Evolutionary conservation across 2,113 vertebrate genomes (phyloP).

Genomic region (Datnioides undecimradiatus): DNA sequence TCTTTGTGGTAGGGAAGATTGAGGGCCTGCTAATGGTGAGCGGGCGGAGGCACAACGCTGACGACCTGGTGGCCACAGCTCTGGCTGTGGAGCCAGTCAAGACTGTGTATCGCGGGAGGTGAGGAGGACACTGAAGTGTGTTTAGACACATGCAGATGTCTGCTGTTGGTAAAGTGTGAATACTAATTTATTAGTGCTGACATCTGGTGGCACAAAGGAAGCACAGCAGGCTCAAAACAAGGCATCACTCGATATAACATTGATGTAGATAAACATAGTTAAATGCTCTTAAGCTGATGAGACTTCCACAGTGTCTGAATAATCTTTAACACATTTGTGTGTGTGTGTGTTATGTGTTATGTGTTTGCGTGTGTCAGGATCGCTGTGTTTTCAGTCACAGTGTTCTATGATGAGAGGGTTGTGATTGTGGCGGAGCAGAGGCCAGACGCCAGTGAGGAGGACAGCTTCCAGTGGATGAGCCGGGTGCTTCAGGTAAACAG

Average conservation of each 20-base stretch:
- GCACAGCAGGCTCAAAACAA: not conserved
- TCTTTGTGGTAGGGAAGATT: constrained; percentile 97
- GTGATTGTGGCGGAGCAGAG: constrained; percentile 97
- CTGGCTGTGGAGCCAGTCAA: constrained; percentile 96
- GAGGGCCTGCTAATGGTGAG: constrained; percentile 94
- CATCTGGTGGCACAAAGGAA: constrained; percentile 63
- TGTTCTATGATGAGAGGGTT: constrained; percentile 97
- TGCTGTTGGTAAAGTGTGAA: not conserved
- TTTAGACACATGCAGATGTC: not conserved
- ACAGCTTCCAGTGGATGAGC: constrained; percentile 99
- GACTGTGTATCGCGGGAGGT: constrained; percentile 98
- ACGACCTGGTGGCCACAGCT: constrained; percentile 96
- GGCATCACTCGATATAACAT: not conserved
- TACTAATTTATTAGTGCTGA: constrained; percentile 37
- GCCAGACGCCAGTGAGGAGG: constrained; percentile 95
- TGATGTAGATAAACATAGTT: not conserved
- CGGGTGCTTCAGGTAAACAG: constrained; percentile 91
- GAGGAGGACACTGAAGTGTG: constrained; percentile 50
- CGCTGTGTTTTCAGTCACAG: constrained; percentile 95
- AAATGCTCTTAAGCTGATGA: too few relatives aligned
- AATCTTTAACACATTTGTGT: not conserved
- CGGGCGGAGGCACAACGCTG: constrained; percentile 93
- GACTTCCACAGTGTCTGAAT: not conserved
- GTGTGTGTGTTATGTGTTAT: too few relatives aligned
- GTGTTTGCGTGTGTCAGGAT: constrained; percentile 84